These are phyloP conservation scores for Trichacis sp. DNA, from an alignment of 2,888 invertebrate genomes.

Conservation along the genomic window DNA sequence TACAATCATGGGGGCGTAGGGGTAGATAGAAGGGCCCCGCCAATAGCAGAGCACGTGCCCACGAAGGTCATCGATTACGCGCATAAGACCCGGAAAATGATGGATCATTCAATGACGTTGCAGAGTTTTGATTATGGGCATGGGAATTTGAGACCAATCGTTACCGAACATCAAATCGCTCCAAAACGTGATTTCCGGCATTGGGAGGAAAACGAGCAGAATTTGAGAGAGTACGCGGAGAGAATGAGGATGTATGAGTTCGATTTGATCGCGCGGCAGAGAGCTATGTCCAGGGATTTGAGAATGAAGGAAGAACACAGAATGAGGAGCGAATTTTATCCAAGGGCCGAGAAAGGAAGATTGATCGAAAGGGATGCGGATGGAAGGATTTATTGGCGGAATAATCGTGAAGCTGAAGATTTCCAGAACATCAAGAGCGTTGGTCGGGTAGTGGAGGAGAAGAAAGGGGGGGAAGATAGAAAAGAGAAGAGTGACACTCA, in stretches of 20 bases:
- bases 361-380: constrained; percentile 33
- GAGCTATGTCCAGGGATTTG: not conserved
- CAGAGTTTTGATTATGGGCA: constrained; percentile 63
- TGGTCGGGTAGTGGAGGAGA: not conserved
- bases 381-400: not conserved
- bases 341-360: constrained; percentile 37
- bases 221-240: constrained; percentile 59
- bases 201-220: constrained; percentile 64
- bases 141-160: constrained; percentile 56
- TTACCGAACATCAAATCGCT: constrained; percentile 54
- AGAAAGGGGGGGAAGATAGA: constrained; percentile 9
- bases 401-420: not conserved
- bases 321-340: constrained; percentile 38
- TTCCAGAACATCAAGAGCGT: constrained; percentile 11
- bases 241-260: constrained; percentile 53
- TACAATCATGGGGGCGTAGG: constrained; percentile 61
- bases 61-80: constrained; percentile 62
- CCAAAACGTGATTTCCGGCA: constrained; percentile 57
- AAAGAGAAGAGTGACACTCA: constrained; percentile 13
- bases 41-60: constrained; percentile 50
- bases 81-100: constrained; percentile 52
- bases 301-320: constrained; percentile 22
- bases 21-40: constrained; percentile 42
- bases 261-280: constrained; percentile 50
- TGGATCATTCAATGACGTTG: constrained; percentile 54